These are phyloP conservation scores for Piaya cayana DNA, from an alignment of 2,113 vertebrate genomes.

Conservation along the genomic window DNA sequence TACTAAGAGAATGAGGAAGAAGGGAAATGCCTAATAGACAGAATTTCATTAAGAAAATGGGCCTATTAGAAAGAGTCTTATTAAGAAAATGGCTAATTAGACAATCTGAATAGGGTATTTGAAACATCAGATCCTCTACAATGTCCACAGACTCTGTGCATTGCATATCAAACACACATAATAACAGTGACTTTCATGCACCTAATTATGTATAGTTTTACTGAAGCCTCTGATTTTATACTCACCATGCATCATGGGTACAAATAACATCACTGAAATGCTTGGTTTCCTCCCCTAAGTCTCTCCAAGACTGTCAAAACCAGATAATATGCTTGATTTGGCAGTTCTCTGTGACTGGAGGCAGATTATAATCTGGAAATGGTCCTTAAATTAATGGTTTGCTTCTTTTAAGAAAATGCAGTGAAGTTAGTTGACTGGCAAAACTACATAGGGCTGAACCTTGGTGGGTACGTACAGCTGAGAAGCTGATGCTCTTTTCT, in stretches of 20 bases:
- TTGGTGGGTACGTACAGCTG: not conserved
- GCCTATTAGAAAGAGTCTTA: not conserved
- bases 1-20: not conserved
- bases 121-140: not conserved
- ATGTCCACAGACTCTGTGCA: not conserved
- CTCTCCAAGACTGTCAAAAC: not conserved
- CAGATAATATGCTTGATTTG: not conserved
- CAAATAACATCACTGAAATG: not conserved
- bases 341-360: not conserved
- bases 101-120: not conserved
- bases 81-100: conserved; percentile 1
- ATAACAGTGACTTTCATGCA: not conserved
- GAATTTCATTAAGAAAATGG: not conserved
- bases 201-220: not conserved
- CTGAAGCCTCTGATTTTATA: not conserved
- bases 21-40: not conserved
- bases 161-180: not conserved
- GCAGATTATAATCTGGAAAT: not conserved
- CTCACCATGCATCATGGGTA: accelerated
- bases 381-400: not conserved
- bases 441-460: not conserved
- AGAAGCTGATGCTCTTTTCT: not conserved
- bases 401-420: not conserved
- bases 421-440: not conserved
- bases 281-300: not conserved